Conservation (phyloP, 2,113 vertebrate species). For the Marmota flaviventris region DNA sequence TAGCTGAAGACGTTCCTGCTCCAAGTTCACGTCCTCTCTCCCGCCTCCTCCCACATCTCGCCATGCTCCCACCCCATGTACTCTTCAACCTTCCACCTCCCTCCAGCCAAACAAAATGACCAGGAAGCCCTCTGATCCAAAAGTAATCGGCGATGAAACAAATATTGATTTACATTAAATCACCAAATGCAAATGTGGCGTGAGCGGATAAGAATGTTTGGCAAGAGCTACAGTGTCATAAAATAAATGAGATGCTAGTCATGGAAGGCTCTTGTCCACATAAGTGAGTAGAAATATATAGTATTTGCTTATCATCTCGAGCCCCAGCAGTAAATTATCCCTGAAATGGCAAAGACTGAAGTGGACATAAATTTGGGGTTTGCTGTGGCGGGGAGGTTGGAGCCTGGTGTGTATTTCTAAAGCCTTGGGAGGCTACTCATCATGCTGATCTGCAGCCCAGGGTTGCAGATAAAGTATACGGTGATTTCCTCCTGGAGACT, state of each 20-base stretch:
- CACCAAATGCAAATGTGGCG: conserved; percentile 51
- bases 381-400: conserved; percentile 62
- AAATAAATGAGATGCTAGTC: conserved; percentile 63
- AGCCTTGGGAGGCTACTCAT: conserved; percentile 69
- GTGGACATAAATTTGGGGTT: conserved; percentile 80
- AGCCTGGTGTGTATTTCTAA: conserved; percentile 74
- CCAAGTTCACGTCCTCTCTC: background rate
- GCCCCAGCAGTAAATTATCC: conserved; percentile 66
- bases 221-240: background rate
- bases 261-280: conserved; percentile 54
- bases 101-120: background rate
- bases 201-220: conserved; percentile 35
- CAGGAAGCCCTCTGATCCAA: background rate
- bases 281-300: conserved; percentile 70
- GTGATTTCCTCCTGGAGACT: conserved; percentile 64
- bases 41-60: background rate
- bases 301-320: conserved; percentile 79
- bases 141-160: conserved; percentile 53
- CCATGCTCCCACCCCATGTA: accelerated
- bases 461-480: background rate
- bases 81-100: background rate
- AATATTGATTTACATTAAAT: conserved; percentile 58
- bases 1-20: background rate
- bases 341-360: conserved; percentile 76
- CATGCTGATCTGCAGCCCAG: conserved; percentile 64